Conservation (phyloP, 2,888 invertebrate genomes). For the Rhingia campestris region DNA sequence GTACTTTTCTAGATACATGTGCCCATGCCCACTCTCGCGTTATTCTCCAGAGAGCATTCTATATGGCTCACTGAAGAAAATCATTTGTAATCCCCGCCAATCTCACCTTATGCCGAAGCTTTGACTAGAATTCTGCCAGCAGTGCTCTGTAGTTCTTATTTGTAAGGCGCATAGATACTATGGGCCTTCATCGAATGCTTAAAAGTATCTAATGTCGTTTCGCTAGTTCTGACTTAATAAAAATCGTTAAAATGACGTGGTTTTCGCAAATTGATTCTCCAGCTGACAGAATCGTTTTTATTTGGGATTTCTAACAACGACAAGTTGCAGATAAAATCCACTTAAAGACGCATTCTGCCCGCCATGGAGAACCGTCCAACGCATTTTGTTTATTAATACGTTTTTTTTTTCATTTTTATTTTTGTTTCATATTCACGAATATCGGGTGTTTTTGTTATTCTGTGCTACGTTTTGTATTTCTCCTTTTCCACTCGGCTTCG, state of each 20-base stretch:
- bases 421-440: conserved; percentile 47
- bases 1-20: conserved; percentile 8
- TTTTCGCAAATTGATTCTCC: conserved; percentile 19
- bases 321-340: background rate
- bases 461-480: conserved; percentile 41
- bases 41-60: conserved; percentile 22
- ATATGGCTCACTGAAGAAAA: conserved; percentile 57
- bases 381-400: conserved; percentile 9
- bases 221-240: background rate
- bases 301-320: background rate
- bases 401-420: conserved; percentile 29
- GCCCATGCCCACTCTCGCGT: conserved; percentile 3
- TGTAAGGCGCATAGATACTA: conserved; percentile 45
- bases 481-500: conserved; percentile 69
- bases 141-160: conserved; percentile 61
- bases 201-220: conserved; percentile 56
- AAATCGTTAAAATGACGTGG: background rate
- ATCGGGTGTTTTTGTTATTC: conserved; percentile 29
- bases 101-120: conserved; percentile 10
- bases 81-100: background rate
- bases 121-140: conserved; percentile 12
- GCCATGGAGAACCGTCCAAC: conserved; percentile 5
- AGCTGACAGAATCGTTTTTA: conserved; percentile 6
- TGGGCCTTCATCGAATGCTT: conserved; percentile 67
- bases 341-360: conserved; percentile 25